Evolutionary conservation across 2,113 vertebrate species (phyloP), one percentile per base, ranked within the genome.

Genomic region (Aptenodytes forsteri): DNA sequence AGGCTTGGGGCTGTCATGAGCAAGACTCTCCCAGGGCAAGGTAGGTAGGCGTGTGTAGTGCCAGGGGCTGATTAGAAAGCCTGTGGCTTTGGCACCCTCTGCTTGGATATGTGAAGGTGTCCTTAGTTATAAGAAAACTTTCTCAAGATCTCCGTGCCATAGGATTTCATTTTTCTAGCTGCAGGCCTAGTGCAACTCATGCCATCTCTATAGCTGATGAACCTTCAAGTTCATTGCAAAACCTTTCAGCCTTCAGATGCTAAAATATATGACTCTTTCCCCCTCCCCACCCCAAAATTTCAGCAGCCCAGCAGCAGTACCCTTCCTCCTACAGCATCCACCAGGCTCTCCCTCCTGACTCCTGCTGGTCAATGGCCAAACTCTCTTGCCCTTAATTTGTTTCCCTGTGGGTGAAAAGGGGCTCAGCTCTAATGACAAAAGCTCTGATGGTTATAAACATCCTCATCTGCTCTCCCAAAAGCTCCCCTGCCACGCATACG

Each of bases 401-500:
- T 56, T 40, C 8, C 14, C 8, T 75, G 25, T 44, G 17, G 13
- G 56, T 61, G 59, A 56, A 62, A 83, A 58, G n/a, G 34, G 23
- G 16, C 32, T 92, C 66, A 62, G 27, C 25, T 76, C 11, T 75
- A 22, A 55, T 72, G 49, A 61, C 32, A 64, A 29, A 82, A 59
- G 14, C 61, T 87, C 52, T 85, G 49, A 25, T n/a, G 5, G 14
- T 70, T 64, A 56, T 64, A 62, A 85, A 49, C 13, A 58, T 69
- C 75, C 16, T 83, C 49, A 38, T 79, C 46, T 66, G 34, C 22
- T 66, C 76, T 80, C 36, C 49, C 59, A 67, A 77, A 54, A 81
- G 62, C 36, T 94, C 23, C 36, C 50, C 49, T 83, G 72, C 46
- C 50, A 29, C 1, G 0, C 4, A 3, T 80, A 64, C 0, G 0